Evolutionary conservation across 2,888 invertebrate species (phyloP).

Genomic region (Eumerus sabulonum): DNA sequence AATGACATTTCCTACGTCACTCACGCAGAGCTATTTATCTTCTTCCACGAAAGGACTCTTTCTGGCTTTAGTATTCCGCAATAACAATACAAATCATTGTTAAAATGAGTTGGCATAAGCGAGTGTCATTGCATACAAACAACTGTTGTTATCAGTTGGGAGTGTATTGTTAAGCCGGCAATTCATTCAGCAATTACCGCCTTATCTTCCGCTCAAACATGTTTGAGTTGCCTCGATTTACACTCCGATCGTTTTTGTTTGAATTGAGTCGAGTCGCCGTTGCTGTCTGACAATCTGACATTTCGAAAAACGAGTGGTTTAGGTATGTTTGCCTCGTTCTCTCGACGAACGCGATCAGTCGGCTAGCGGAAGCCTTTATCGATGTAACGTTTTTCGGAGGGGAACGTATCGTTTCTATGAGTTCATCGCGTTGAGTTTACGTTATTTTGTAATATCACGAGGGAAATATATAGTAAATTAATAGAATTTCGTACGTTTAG

Average conservation of each 20-base stretch:
- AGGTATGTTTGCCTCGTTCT: conserved; percentile 25
- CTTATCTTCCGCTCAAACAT: conserved; percentile 33
- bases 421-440: conserved; percentile 43
- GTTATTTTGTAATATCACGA: conserved; percentile 27
- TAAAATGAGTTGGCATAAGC: no score
- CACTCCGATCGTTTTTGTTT: no score
- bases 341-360: conserved; percentile 62
- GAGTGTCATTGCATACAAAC: no score
- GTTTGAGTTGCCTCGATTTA: conserved; percentile 19
- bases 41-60: no score
- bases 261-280: no score
- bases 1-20: no score
- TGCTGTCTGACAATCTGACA: neutral
- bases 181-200: conserved; percentile 41
- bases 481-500: conserved; percentile 7
- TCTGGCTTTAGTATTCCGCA: no score
- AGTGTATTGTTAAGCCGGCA: no score
- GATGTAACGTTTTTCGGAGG: conserved; percentile 52
- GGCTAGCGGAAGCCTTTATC: conserved; percentile 63
- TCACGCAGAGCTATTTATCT: no score
- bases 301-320: conserved; percentile 25
- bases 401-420: conserved; percentile 26
- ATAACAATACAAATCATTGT: no score
- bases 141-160: no score
- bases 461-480: neutral